Evolutionary conservation across 1,140 invertebrate genomes (phyloP).

Genomic region (Aphidius ervi): DNA sequence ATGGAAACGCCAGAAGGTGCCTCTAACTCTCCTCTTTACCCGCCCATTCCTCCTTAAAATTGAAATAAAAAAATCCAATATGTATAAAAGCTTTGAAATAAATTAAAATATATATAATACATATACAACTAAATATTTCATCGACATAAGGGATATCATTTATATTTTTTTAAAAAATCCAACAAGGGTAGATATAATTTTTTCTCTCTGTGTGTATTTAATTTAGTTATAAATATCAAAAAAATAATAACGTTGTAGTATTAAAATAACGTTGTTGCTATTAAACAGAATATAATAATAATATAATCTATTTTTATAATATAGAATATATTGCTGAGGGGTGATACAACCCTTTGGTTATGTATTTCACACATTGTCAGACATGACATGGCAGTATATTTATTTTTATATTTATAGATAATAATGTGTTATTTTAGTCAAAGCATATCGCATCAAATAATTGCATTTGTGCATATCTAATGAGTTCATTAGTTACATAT

Average conservation of each 20-base stretch:
- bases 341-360: constrained; percentile 11
- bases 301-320: background rate
- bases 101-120: too few species aligned
- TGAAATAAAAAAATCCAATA: too few species aligned
- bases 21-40: constrained; percentile 1
- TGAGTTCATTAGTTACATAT: background rate
- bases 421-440: background rate
- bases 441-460: background rate
- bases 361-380: background rate
- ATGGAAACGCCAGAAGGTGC: constrained; percentile 17
- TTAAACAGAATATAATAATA: background rate
- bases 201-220: too few species aligned
- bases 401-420: background rate
- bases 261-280: background rate
- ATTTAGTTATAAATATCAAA: too few species aligned
- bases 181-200: too few species aligned
- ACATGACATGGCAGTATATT: background rate
- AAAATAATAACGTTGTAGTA: too few species aligned
- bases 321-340: background rate
- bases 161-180: too few species aligned
- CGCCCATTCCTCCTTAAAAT: too few species aligned
- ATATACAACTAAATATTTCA: too few species aligned
- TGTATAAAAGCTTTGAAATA: too few species aligned
- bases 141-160: too few species aligned
- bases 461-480: constrained; percentile 2